These are phyloP conservation scores for Cnemophilus loriae DNA, from an alignment of 2,113 vertebrate genomes.

Conservation along the genomic window DNA sequence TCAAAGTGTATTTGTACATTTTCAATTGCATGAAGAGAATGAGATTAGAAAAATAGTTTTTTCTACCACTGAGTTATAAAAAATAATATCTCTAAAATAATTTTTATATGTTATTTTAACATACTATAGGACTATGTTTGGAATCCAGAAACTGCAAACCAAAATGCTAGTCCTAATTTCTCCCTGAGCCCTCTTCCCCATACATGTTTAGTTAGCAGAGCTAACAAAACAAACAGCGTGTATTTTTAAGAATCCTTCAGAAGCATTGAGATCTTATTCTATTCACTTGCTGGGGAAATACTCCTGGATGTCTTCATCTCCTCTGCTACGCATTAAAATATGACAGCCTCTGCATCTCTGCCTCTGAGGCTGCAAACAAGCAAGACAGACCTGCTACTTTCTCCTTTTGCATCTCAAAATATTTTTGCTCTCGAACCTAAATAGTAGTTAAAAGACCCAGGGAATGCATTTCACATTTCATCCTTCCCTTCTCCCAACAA, in stretches of 20 bases:
- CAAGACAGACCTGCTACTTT: neutral
- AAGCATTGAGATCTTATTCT: neutral
- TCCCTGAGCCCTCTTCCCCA: neutral
- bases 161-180: neutral
- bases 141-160: neutral
- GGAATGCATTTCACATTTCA: neutral
- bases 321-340: neutral
- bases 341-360: neutral
- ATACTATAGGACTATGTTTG: neutral
- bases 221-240: fast-evolving
- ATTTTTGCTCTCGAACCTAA: neutral
- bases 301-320: neutral
- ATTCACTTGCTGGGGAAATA: neutral
- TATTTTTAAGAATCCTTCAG: neutral
- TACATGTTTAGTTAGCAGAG: neutral
- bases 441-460: neutral
- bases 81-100: neutral
- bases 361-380: neutral
- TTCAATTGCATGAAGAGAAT: neutral
- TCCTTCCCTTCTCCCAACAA: neutral
- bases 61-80: neutral
- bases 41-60: neutral
- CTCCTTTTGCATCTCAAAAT: neutral
- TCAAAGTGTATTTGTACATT: neutral
- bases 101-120: neutral